Evolutionary conservation across 2,797 vertebrate genomes (phyloP).

Genomic region (Aeoliscus strigatus): DNA sequence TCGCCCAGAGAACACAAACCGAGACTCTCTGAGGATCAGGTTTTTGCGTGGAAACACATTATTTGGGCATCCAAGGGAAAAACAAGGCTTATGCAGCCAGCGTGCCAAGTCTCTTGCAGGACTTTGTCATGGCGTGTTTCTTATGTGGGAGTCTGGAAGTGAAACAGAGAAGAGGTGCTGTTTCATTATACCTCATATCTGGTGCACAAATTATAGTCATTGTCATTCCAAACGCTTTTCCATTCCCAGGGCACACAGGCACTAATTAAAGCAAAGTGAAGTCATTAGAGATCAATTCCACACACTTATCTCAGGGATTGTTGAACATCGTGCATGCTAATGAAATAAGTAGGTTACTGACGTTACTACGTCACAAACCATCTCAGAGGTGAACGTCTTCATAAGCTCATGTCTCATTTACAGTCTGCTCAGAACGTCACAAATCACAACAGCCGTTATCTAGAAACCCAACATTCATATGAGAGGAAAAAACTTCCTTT

Average conservation of each 20-base stretch:
- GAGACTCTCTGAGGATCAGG: no score
- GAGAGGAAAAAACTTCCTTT: no score
- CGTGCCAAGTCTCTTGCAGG: slow-evolving; percentile 54
- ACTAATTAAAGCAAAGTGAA: slow-evolving; percentile 59
- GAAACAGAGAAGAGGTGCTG: slow-evolving; percentile 10
- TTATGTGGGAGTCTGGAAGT: slow-evolving; percentile 27
- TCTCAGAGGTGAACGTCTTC: not conserved
- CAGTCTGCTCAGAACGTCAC: no score
- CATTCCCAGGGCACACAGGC: slow-evolving; percentile 20
- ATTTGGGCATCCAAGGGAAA: no score
- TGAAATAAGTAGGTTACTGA: slow-evolving; percentile 34
- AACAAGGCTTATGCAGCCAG: slow-evolving; percentile 44
- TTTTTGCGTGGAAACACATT: no score
- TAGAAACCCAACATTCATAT: no score
- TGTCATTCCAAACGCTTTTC: slow-evolving; percentile 36
- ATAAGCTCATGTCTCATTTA: no score
- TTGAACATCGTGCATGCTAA: slow-evolving; percentile 37
- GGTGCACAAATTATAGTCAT: slow-evolving; percentile 46
- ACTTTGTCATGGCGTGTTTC: slow-evolving; percentile 53
- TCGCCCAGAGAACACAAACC: no score
- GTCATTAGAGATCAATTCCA: slow-evolving; percentile 57
- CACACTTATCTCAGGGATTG: slow-evolving; percentile 47
- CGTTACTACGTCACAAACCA: slow-evolving; percentile 10
- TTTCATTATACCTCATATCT: slow-evolving; percentile 40
- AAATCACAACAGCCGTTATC: no score